A percentile compares a stretch with the other conserved stretches of the same genome.
phyloP scores from a whole-genome alignment of 2,888 invertebrate genomes.

The Leucozona laternaria region DNA sequence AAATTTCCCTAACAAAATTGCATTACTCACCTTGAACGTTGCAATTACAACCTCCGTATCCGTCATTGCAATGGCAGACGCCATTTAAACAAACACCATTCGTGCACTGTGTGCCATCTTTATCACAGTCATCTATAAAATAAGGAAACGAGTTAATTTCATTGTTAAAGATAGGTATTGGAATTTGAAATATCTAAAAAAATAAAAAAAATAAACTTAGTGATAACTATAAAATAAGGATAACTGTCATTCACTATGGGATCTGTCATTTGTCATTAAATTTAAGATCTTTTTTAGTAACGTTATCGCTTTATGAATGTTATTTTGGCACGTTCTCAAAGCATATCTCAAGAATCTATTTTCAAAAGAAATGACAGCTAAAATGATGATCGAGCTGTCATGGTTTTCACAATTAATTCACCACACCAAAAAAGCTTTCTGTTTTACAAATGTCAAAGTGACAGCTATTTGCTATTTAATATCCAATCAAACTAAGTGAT shows the following conservation, averaged over 20 bases:
- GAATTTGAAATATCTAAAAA: background rate
- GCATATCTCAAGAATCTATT: background rate
- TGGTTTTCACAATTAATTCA: background rate
- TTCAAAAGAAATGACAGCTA: background rate
- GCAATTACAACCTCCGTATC: conserved; percentile 97
- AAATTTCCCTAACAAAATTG: conserved; percentile 9
- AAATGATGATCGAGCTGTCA: background rate
- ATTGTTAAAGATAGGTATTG: background rate
- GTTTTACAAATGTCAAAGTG: background rate
- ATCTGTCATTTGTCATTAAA: conserved; percentile 1
- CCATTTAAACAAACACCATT: conserved; percentile 97
- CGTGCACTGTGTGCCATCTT: conserved; percentile 94
- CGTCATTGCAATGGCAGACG: conserved; percentile 98
- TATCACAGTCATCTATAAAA: conserved; percentile 93
- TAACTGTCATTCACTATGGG: background rate
- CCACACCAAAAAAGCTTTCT: background rate
- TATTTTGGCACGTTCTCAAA: background rate
- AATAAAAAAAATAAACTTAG: background rate
- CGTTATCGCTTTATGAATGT: too few relatives aligned
- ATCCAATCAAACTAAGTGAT: background rate
- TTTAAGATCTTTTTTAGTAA: background rate
- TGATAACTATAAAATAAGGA: too few relatives aligned
- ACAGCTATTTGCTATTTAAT: background rate
- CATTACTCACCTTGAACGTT: conserved; percentile 91
- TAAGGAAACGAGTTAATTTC: conserved; percentile 17